phyloP scores from a whole-genome alignment of 1,140 invertebrate genomes.

The Leptopilina boulardi region DNA sequence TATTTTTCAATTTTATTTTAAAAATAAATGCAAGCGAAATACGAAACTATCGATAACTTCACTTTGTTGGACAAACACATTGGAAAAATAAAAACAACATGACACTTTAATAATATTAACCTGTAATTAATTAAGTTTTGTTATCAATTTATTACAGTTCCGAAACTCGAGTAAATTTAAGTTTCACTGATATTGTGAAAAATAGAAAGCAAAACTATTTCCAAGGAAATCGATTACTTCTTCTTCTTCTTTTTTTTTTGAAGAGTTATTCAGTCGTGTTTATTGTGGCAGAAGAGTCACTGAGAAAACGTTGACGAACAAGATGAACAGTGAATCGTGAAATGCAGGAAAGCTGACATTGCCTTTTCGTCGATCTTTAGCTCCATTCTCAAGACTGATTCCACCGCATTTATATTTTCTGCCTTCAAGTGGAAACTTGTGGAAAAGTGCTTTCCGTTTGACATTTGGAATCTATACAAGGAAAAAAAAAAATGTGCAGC shows the following conservation, averaged over 20 bases:
- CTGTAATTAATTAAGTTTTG: background rate
- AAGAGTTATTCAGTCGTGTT: slow-evolving; percentile 4
- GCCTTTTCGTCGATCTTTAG: slow-evolving; percentile 22
- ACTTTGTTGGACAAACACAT: background rate
- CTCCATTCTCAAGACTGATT: background rate
- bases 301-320: background rate
- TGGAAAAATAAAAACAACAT: background rate
- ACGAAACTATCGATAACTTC: background rate
- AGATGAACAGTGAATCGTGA: slow-evolving; percentile 24
- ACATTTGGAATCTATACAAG: slow-evolving; percentile 1
- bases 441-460: slow-evolving; percentile 15
- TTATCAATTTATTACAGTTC: background rate
- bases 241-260: too few species aligned
- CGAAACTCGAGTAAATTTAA: background rate
- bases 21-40: too few species aligned
- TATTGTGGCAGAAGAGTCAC: slow-evolving; percentile 3
- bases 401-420: background rate
- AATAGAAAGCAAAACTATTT: background rate
- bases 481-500: slow-evolving; percentile 35
- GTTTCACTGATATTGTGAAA: background rate
- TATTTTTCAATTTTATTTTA: too few species aligned
- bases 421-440: slow-evolving; percentile 17
- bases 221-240: background rate
- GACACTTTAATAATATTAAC: background rate
- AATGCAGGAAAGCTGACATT: slow-evolving; percentile 23